phyloP scores from a whole-genome alignment of 2,888 invertebrate species.

The Cordilura impudica region DNA sequence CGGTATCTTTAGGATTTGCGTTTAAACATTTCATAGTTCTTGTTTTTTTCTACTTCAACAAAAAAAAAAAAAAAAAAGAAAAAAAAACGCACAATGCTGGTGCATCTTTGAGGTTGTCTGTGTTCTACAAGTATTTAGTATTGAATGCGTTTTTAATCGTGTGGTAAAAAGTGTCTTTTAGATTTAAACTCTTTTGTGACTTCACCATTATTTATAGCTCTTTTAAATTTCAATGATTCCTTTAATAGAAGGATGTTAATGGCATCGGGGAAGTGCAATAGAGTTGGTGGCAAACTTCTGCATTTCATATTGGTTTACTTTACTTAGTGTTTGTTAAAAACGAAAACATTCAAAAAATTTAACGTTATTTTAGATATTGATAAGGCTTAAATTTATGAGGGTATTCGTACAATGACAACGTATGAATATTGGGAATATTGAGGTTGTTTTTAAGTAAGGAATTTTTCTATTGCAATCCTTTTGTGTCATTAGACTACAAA shows the following conservation, averaged over 20 bases:
- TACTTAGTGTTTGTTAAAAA: not conserved
- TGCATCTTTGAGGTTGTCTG: not conserved
- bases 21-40: constrained; percentile 9
- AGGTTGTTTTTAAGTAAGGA: constrained; percentile 14
- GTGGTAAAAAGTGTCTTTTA: constrained; percentile 53
- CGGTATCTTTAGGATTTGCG: constrained; percentile 1
- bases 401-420: constrained; percentile 49
- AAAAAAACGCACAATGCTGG: not conserved
- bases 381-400: constrained; percentile 61
- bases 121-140: not conserved
- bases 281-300: constrained; percentile 50
- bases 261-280: constrained; percentile 12
- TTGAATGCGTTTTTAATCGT: constrained; percentile 59
- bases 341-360: constrained; percentile 46
- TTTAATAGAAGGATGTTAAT: constrained; percentile 16
- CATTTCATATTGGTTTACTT: constrained; percentile 31
- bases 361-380: constrained; percentile 57
- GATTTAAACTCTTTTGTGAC: constrained; percentile 40
- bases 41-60: too few relatives aligned
- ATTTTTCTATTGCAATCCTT: constrained; percentile 16
- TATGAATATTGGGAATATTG: constrained; percentile 36
- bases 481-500: constrained; percentile 56
- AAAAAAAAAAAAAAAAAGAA: not conserved
- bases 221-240: constrained; percentile 52
- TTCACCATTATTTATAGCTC: constrained; percentile 59